Conservation (phyloP, 2,888 invertebrate species). For the Acronicta aceris region DNA sequence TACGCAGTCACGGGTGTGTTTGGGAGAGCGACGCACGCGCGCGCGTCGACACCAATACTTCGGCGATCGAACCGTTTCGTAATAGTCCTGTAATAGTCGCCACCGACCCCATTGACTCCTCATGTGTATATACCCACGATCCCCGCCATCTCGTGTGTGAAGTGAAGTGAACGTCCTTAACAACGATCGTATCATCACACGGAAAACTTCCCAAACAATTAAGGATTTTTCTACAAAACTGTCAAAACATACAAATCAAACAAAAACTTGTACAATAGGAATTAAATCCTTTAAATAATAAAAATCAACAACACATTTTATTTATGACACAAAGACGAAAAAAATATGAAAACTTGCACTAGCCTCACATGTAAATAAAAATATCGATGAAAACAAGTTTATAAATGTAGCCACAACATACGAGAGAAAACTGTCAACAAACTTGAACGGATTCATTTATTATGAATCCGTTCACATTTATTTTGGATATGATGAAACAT, state of each 20-base stretch:
- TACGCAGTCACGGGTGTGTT: slow-evolving; percentile 64
- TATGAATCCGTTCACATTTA: slow-evolving; percentile 29
- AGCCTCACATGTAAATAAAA: slow-evolving; percentile 26
- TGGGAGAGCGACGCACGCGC: slow-evolving; percentile 67
- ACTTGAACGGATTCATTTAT: slow-evolving; percentile 14
- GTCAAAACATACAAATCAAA: slow-evolving; percentile 7
- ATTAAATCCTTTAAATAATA: not conserved
- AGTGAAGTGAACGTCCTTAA: slow-evolving; percentile 56
- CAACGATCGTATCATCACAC: slow-evolving; percentile 25
- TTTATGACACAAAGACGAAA: slow-evolving; percentile 1
- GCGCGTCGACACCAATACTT: slow-evolving; percentile 55
- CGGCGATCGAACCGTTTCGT: slow-evolving; percentile 72
- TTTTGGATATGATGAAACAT: slow-evolving; percentile 16
- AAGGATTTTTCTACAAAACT: slow-evolving; percentile 24
- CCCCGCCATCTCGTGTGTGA: slow-evolving; percentile 57
- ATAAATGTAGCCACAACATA: slow-evolving; percentile 30
- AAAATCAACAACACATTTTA: slow-evolving; percentile 7
- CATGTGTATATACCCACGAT: slow-evolving; percentile 64
- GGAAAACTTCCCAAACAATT: slow-evolving; percentile 17
- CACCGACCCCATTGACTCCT: slow-evolving; percentile 66
- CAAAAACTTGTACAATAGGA: not conserved
- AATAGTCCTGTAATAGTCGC: slow-evolving; percentile 64
- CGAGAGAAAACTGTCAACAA: slow-evolving; percentile 25
- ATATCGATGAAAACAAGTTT: slow-evolving; percentile 32
- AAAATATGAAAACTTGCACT: slow-evolving; percentile 14